A percentile compares a stretch with the other conserved stretches of the same genome.
These are phyloP conservation scores for Kryphioiulus occultus DNA, from an alignment of 2,888 invertebrate genomes.

Conservation along the genomic window DNA sequence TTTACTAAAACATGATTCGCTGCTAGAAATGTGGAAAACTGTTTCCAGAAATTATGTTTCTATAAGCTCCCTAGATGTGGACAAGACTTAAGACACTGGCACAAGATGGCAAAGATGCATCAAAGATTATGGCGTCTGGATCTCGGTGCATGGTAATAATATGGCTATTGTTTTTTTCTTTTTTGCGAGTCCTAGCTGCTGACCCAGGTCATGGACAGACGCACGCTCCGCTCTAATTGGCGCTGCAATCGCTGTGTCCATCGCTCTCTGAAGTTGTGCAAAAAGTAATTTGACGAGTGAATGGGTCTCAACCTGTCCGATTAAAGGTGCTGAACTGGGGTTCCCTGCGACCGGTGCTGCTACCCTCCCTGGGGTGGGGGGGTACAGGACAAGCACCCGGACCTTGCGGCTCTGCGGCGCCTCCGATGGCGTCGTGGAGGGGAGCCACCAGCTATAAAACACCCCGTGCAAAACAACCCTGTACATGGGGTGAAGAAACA, in stretches of 20 bases:
- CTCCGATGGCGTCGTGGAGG: slow-evolving; percentile 30
- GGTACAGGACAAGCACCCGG: slow-evolving; percentile 20
- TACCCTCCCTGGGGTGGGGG: not conserved
- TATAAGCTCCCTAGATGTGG: too few species aligned
- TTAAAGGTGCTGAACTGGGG: not conserved
- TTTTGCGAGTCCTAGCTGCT: too few species aligned
- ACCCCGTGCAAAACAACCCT: not conserved
- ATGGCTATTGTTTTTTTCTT: too few species aligned
- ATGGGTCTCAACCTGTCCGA: slow-evolving; percentile 25
- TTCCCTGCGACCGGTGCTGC: not conserved
- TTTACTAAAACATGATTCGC: too few species aligned
- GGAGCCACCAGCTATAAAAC: slow-evolving; percentile 30
- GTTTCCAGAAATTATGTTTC: too few species aligned
- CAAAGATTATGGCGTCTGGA: not conserved
- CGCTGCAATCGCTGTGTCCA: not conserved
- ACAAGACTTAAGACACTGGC: too few species aligned
- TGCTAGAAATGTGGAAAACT: too few species aligned
- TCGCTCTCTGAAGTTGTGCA: not conserved
- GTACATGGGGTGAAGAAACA: not conserved
- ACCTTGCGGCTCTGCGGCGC: slow-evolving; percentile 26
- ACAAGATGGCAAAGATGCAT: too few species aligned
- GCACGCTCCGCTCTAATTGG: not conserved
- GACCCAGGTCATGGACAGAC: too few species aligned
- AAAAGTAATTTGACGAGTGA: not conserved
- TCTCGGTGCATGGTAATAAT: too few species aligned